Evolutionary conservation across 2,113 vertebrate genomes (phyloP), one percentile per base, ranked within the genome.

Genomic region (Tylochromis polylepis): DNA sequence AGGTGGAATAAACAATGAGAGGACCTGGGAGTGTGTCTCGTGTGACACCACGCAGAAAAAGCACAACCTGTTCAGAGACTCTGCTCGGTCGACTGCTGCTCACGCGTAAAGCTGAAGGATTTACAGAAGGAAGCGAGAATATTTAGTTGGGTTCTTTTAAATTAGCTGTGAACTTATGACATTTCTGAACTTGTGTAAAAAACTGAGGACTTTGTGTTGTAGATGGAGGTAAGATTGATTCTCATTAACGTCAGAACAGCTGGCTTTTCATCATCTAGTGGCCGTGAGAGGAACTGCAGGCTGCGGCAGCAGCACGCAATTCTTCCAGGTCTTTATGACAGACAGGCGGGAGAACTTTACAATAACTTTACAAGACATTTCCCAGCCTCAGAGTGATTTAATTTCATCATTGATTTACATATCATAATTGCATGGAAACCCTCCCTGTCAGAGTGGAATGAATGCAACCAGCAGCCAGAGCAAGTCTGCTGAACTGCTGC

Each of bases 51-150:
- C 3, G 8, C 1, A 18, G 16, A 31, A 60, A 57, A 57, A 57
- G 24, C 22, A 34, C 46, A 49, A 8, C 16, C 6, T 65, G 49
- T 2, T 62, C 29, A 62, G 59, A 36, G 60, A 38, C 18, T 38
- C 60, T 14, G 12, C 43, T 46, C 43, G 14, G 3, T 46, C 43
- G 14, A 5, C 43, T 46, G 11, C 34, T 38, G 60, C 34, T 38
- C 34, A 38, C 5, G 0, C 0, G 0, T n/a, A 0, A 38, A 65
- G 34, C 34, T 38, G 6, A 20, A 36, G 34, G 6, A 12, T 38
- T 12, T 12, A 22, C 60, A 8, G 3, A 38, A 65, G 12, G 20
- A 65, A 38, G 20, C 6, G 34, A 34, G 20, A 34, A 34, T 34
- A 60, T 20, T 60, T 60, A 31, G 27, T 18, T 34, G 0, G 0